phyloP scores from a whole-genome alignment of 2,113 vertebrate species.

The Catharus minimus region DNA sequence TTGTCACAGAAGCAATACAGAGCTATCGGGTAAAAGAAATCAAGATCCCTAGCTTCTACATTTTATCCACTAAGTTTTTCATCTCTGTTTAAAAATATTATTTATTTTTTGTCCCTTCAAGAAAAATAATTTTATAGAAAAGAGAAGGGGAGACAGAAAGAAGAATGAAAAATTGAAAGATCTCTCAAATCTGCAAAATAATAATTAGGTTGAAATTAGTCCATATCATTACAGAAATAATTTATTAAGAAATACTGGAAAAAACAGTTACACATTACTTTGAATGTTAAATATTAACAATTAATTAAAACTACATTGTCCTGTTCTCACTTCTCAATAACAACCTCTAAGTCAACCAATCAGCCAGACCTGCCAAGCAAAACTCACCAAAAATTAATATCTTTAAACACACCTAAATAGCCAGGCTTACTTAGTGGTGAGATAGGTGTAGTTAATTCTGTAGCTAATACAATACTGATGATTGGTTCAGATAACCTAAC shows the following conservation, averaged over 20 bases:
- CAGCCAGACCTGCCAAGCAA: background rate
- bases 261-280: background rate
- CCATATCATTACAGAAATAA: background rate
- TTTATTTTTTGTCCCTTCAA: background rate
- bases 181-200: background rate
- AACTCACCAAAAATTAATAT: background rate
- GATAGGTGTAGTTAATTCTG: background rate
- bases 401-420: background rate
- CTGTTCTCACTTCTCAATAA: background rate
- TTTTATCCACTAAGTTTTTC: background rate
- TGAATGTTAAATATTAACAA: background rate
- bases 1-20: background rate
- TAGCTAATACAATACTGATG: accelerated
- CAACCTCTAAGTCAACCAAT: background rate
- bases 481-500: background rate
- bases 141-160: background rate
- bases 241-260: background rate
- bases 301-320: background rate
- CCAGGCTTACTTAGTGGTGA: background rate
- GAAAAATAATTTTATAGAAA: background rate
- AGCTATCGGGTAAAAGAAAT: background rate
- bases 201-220: background rate
- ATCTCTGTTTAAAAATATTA: background rate
- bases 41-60: background rate
- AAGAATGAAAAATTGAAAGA: background rate